phyloP scores from a whole-genome alignment of 2,888 invertebrate genomes.

The Caenorhabditis panamensis region DNA sequence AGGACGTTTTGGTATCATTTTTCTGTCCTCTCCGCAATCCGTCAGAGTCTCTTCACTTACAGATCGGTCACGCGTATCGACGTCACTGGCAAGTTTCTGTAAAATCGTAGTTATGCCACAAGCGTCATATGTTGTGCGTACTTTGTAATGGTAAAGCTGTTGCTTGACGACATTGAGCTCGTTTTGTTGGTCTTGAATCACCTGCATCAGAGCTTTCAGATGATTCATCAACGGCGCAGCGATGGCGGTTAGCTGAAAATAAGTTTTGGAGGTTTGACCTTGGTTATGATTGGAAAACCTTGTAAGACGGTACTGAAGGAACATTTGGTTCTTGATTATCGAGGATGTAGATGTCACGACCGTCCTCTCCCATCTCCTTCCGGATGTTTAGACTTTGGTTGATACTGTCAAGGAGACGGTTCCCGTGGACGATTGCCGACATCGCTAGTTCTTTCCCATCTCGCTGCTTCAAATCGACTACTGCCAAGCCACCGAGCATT shows the following conservation, averaged over 20 bases:
- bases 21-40: conserved; percentile 67
- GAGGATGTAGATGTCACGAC: conserved; percentile 61
- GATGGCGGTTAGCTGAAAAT: conserved; percentile 73
- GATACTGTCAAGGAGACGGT: conserved; percentile 79
- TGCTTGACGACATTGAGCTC: conserved; percentile 73
- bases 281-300: conserved; percentile 36
- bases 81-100: conserved; percentile 66
- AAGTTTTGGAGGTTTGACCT: not conserved
- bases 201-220: conserved; percentile 79
- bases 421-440: conserved; percentile 81
- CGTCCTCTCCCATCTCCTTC: conserved; percentile 71
- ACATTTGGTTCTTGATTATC: conserved; percentile 68
- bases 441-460: conserved; percentile 78
- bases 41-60: conserved; percentile 78
- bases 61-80: conserved; percentile 70
- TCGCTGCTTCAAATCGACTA: conserved; percentile 84
- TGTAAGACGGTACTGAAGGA: conserved; percentile 80
- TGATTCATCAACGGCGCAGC: conserved; percentile 81
- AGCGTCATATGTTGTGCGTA: not conserved
- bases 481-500: conserved; percentile 93
- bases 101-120: not conserved
- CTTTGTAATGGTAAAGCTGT: conserved; percentile 75
- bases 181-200: conserved; percentile 78
- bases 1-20: conserved; percentile 65
- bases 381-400: conserved; percentile 74